These are phyloP conservation scores for Neuroterus valhalla DNA, from an alignment of 1,140 invertebrate genomes.

Conservation along the genomic window DNA sequence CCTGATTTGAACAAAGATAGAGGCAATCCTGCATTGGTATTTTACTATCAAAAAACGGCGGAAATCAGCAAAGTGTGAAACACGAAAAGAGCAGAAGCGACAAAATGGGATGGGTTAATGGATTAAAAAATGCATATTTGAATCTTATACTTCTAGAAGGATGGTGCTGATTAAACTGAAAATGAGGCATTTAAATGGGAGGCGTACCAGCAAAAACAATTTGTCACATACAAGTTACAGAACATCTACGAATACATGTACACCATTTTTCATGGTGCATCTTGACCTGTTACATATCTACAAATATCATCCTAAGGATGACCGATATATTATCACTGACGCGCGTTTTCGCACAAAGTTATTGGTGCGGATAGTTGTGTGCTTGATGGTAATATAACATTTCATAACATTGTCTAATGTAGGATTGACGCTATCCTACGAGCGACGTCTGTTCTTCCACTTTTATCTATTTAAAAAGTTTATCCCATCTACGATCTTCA, in stretches of 20 bases:
- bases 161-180: background rate
- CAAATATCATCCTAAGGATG: background rate
- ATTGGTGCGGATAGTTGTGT: slow-evolving; percentile 15
- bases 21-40: too few species aligned
- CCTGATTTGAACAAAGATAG: background rate
- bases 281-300: slow-evolving; percentile 10
- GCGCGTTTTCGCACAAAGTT: background rate
- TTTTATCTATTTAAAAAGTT: slow-evolving; percentile 33
- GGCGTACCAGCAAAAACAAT: background rate
- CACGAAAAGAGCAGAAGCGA: too few species aligned
- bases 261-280: background rate
- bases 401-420: background rate
- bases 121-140: too few species aligned
- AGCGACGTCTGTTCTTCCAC: slow-evolving; percentile 35
- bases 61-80: too few species aligned
- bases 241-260: background rate
- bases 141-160: background rate
- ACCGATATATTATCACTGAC: background rate
- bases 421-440: slow-evolving; percentile 4
- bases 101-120: too few species aligned
- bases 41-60: too few species aligned
- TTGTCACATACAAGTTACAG: too few species aligned
- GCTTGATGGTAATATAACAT: background rate
- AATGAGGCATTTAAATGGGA: background rate
- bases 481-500: background rate